phyloP scores from a whole-genome alignment of 1,140 invertebrate genomes.

The Drosophila mauritiana region DNA sequence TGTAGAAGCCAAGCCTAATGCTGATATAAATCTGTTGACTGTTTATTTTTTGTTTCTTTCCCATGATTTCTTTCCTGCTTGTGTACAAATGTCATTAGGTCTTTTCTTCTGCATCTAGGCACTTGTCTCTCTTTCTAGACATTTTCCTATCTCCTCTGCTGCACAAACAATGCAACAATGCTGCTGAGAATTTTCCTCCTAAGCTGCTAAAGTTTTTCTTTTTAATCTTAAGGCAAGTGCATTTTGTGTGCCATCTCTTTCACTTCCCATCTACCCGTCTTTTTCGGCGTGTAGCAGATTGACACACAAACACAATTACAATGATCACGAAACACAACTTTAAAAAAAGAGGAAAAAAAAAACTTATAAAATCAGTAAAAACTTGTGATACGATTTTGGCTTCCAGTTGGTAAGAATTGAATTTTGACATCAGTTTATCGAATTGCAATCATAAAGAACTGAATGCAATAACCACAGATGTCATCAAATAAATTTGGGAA shows the following conservation, averaged over 20 bases:
- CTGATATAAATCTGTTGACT: conserved; percentile 61
- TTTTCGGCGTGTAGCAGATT: conserved; percentile 56
- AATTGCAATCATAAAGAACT: conserved; percentile 27
- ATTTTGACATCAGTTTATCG: conserved; percentile 34
- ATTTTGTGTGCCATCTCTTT: conserved; percentile 45
- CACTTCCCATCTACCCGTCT: conserved; percentile 10
- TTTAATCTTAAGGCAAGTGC: conserved; percentile 61
- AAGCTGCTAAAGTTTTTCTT: conserved; percentile 29
- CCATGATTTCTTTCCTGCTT: conserved; percentile 51
- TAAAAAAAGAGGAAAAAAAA: conserved; percentile 8
- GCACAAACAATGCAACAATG: conserved; percentile 9
- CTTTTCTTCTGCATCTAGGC: neutral
- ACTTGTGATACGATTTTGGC: conserved; percentile 23
- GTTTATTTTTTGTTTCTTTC: conserved; percentile 40
- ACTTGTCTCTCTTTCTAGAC: neutral
- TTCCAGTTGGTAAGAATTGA: conserved; percentile 25
- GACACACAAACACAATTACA: conserved; percentile 81
- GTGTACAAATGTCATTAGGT: conserved; percentile 77
- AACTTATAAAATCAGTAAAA: neutral
- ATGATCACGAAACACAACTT: conserved; percentile 41
- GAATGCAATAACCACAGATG: conserved; percentile 39
- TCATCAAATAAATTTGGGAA: conserved; percentile 9
- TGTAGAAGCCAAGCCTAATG: conserved; percentile 15
- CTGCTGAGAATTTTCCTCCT: conserved; percentile 45
- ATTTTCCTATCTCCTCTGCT: neutral